Evolutionary conservation across 1,140 invertebrate species (phyloP), one percentile per base, ranked within the genome.

Genomic region (Solenopsis fugax): DNA sequence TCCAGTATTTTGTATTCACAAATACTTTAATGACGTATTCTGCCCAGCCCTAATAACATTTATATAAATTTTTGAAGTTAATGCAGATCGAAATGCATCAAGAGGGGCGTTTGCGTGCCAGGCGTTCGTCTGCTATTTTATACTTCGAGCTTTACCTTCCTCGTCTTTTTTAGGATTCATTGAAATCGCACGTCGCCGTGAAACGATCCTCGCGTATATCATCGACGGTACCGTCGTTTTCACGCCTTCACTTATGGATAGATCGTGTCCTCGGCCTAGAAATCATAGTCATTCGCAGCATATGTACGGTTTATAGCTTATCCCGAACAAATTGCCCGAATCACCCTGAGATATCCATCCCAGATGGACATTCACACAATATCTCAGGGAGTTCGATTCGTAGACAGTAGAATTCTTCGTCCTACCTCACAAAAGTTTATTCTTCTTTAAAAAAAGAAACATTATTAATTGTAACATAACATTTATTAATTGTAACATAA

Each of bases 181-280:
- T 54, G 64, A 81, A 56, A 37, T 48, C 29, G 21, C 45, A 13
- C 37, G 2, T 72, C 21, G n/a, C 64, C 37, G 9, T 5, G 37
- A 24, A 60, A 45, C 34, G 37, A 45, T 76, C 13, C 18, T 45
- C 41, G 62, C 84, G 65, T 75, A 75, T 37, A 37, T 75, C 34
- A 81, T 71, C 65, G 45, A 24, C 82, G 56, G 37, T 78, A 76
- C 48, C 60, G 62, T 90, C 80, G 80, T 89, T 90, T 89, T 89
- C 24, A 21, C 69, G n/a, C 60, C 29, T 52, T 45, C 58, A 48
- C 29, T 37, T 75, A 78, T 45, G 54, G 21, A 34, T 10, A 34
- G 41, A 65, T 58, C 6, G 41, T 45, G 54, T 75, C 72, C 72
- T 75, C 54, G 72, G 54, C 72, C 72, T 60, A 75, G 52, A 75